These are phyloP conservation scores for Phalanger gymnotis DNA, from an alignment of 2,797 vertebrate species.

Conservation along the genomic window DNA sequence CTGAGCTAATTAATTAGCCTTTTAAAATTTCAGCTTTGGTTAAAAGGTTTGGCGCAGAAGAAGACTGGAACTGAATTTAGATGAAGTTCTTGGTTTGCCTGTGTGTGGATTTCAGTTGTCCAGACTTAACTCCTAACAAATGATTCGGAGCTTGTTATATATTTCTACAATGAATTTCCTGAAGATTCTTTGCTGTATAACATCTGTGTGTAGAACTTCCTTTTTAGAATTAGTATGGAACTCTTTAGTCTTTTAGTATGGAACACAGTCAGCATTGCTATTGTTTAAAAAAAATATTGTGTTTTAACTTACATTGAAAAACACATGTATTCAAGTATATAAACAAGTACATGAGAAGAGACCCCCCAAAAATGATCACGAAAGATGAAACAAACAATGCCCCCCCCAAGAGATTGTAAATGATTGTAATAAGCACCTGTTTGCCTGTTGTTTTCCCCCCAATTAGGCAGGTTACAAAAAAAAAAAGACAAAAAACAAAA, in stretches of 20 bases:
- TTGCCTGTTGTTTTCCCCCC: neutral
- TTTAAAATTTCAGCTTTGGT: constrained; percentile 25
- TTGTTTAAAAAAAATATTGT: neutral
- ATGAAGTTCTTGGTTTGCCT: constrained; percentile 29
- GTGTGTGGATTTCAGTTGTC: constrained; percentile 15
- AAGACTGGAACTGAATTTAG: constrained; percentile 47
- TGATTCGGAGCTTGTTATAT: neutral
- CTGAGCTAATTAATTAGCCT: neutral
- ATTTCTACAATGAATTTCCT: neutral
- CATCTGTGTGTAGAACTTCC: neutral
- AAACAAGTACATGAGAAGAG: neutral
- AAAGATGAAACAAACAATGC: neutral
- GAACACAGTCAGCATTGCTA: neutral
- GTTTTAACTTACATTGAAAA: neutral
- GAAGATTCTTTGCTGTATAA: neutral
- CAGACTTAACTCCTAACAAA: neutral
- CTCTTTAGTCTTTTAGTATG: neutral
- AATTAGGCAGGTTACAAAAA: neutral
- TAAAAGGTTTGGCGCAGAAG: constrained; percentile 30
- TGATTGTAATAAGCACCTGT: neutral
- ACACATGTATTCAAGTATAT: neutral
- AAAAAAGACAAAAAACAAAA: neutral
- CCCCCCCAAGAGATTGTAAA: neutral
- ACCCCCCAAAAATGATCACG: neutral
- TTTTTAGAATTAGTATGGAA: constrained; percentile 4